Percentiles rank a stretch among this genome's conserved stretches.
phyloP scores from a whole-genome alignment of 2,888 invertebrate genomes.

The Cepaea hortensis region DNA sequence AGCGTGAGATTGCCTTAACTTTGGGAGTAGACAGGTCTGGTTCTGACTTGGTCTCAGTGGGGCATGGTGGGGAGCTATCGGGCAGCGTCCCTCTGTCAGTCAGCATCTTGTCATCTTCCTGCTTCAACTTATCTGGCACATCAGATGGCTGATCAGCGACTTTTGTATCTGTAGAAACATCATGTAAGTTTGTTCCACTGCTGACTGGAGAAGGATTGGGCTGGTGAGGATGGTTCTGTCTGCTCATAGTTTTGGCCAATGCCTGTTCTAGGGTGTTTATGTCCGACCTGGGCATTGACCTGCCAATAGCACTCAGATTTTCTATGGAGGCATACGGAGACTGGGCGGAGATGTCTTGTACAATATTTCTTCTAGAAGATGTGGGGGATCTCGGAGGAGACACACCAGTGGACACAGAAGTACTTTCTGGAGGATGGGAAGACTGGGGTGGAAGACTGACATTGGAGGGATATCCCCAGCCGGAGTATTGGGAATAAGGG shows the following conservation, averaged over 20 bases:
- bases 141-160: slow-evolving; percentile 30
- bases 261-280: slow-evolving; percentile 67
- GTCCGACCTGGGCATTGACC: slow-evolving; percentile 46
- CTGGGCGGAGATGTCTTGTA: slow-evolving; percentile 51
- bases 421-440: slow-evolving; percentile 36
- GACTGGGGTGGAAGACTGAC: slow-evolving; percentile 41
- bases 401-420: slow-evolving; percentile 3
- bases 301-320: slow-evolving; percentile 55
- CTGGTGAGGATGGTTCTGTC: slow-evolving; percentile 50
- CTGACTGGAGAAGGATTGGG: slow-evolving; percentile 31
- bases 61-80: not conserved
- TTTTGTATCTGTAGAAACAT: slow-evolving; percentile 27
- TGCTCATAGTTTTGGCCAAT: slow-evolving; percentile 70
- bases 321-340: slow-evolving; percentile 53
- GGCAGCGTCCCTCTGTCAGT: slow-evolving; percentile 29
- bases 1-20: slow-evolving; percentile 57
- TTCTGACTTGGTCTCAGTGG: slow-evolving; percentile 48
- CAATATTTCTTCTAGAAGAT: slow-evolving; percentile 56
- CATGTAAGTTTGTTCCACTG: slow-evolving; percentile 44
- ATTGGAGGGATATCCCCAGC: slow-evolving; percentile 40
- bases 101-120: slow-evolving; percentile 39
- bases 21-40: slow-evolving; percentile 45
- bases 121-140: slow-evolving; percentile 11
- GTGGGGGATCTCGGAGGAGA: slow-evolving; percentile 67
- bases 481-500: slow-evolving; percentile 39